Percentiles rank a stretch among this genome's conserved stretches.
Conservation (phyloP, 1,140 invertebrate genomes). For the Bicyclus anynana region DNA sequence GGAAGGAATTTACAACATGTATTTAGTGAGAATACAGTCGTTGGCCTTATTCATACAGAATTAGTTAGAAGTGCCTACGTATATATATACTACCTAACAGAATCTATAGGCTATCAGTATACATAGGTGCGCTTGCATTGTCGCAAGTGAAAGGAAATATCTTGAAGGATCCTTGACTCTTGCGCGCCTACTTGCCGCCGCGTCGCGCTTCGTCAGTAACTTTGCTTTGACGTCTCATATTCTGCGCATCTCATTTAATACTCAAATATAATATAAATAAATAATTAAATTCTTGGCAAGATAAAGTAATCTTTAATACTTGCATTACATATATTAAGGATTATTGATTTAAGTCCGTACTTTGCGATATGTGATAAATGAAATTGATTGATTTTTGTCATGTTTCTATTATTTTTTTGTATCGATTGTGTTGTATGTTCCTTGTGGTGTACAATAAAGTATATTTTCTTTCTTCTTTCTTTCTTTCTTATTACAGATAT, state of each 20-base stretch:
- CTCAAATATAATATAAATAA: neutral
- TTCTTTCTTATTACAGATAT: too few relatives aligned
- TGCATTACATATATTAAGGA: too few relatives aligned
- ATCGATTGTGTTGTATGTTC: too few relatives aligned
- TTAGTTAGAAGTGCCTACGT: slow-evolving; percentile 36
- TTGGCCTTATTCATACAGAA: slow-evolving; percentile 39
- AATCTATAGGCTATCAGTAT: slow-evolving; percentile 28
- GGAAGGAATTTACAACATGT: neutral
- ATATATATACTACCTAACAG: slow-evolving; percentile 15
- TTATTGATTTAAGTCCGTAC: too few relatives aligned
- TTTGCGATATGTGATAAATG: too few relatives aligned
- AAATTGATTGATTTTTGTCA: too few relatives aligned
- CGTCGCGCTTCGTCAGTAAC: slow-evolving; percentile 38
- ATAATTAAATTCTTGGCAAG: neutral
- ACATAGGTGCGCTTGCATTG: slow-evolving; percentile 60
- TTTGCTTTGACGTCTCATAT: slow-evolving; percentile 27
- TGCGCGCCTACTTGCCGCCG: slow-evolving; percentile 60
- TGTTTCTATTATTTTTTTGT: too few relatives aligned
- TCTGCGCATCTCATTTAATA: slow-evolving; percentile 15
- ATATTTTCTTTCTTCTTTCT: too few relatives aligned
- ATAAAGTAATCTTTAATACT: too few relatives aligned
- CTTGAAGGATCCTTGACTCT: slow-evolving; percentile 72
- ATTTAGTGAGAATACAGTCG: slow-evolving; percentile 23
- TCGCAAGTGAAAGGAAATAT: slow-evolving; percentile 76
- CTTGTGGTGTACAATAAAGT: too few relatives aligned